Evolutionary conservation across 2,888 invertebrate species (phyloP).

Genomic region (Ischnura elegans): DNA sequence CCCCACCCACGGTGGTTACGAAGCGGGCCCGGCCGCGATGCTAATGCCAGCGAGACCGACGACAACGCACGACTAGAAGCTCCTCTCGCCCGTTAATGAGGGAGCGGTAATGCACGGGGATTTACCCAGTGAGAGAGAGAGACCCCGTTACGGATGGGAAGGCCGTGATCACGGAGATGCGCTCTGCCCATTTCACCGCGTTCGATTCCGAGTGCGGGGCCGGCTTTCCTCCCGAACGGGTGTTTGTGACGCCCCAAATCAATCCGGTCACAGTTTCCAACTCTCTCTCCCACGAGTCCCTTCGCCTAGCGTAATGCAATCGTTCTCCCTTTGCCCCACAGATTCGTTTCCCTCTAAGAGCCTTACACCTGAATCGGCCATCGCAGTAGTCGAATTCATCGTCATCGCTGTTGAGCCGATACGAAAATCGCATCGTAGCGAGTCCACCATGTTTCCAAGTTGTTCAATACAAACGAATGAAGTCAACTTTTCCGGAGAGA

Average conservation of each 20-base stretch:
- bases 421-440: no score
- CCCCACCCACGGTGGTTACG: not conserved
- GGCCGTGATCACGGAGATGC: not conserved
- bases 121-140: conserved; percentile 41
- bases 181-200: conserved; percentile 39
- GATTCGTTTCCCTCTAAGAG: not conserved
- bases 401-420: no score
- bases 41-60: not conserved
- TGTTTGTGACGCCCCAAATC: conserved; percentile 27
- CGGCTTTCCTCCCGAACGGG: conserved; percentile 15
- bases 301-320: not conserved
- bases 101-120: conserved; percentile 3
- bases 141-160: no score
- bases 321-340: not conserved
- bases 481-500: no score
- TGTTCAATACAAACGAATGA: no score
- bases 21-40: not conserved
- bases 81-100: conserved; percentile 47
- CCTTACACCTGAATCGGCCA: no score
- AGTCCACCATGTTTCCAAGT: no score
- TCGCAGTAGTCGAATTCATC: no score
- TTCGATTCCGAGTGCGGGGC: conserved; percentile 18
- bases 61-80: no score
- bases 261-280: conserved; percentile 26
- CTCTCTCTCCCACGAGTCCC: not conserved